Conservation (phyloP, 2,113 vertebrate genomes). For the Hippoglossus stenolepis region DNA sequence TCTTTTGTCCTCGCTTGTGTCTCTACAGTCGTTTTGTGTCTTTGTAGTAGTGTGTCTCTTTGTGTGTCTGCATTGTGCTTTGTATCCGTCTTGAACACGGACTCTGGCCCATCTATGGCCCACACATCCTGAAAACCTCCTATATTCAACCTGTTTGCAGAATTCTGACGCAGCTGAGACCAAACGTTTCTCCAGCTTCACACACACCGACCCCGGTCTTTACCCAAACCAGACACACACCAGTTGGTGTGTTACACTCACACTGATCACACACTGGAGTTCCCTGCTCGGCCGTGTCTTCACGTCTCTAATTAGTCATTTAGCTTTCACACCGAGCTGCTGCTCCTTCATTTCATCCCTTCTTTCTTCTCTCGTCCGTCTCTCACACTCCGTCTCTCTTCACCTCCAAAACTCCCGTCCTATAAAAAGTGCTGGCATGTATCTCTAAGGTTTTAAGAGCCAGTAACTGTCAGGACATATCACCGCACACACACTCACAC, state of each 20-base stretch:
- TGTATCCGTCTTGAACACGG: too few relatives aligned
- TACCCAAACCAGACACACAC: neutral
- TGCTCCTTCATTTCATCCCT: neutral
- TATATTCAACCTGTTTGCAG: neutral
- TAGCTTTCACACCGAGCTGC: neutral
- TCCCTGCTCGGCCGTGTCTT: neutral
- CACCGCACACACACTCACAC: slow-evolving; percentile 17
- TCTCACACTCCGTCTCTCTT: neutral
- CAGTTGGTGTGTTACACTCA: neutral
- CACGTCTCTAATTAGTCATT: neutral
- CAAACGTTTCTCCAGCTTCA: too few relatives aligned
- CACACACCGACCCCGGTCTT: neutral
- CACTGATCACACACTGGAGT: neutral
- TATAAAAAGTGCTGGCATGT: slow-evolving; percentile 44
- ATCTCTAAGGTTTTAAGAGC: slow-evolving; percentile 35
- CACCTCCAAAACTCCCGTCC: slow-evolving; percentile 9
- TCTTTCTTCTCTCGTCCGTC: neutral
- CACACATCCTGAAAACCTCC: too few relatives aligned
- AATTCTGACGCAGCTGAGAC: neutral
- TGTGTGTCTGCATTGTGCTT: too few relatives aligned
- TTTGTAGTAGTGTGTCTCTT: too few relatives aligned
- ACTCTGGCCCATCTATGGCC: too few relatives aligned
- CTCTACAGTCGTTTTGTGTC: too few relatives aligned
- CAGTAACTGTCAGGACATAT: slow-evolving; percentile 32
- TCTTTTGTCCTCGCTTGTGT: too few relatives aligned